A percentile compares a stretch with the other conserved stretches of the same genome.
phyloP scores from a whole-genome alignment of 2,797 vertebrate genomes.

The Enteromius anoplus region DNA sequence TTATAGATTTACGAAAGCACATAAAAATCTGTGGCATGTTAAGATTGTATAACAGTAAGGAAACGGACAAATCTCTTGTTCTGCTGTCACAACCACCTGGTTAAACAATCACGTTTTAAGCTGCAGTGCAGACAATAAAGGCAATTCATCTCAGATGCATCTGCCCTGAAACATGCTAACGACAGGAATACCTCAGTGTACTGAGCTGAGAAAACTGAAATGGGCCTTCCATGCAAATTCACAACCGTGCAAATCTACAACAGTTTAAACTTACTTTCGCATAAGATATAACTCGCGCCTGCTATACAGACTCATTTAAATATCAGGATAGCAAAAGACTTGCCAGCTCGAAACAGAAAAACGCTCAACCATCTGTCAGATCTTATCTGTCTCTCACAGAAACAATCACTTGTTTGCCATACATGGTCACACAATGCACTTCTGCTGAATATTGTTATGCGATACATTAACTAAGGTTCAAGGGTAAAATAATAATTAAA shows the following conservation, averaged over 20 bases:
- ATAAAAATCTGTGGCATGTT: neutral
- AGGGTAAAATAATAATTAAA: too few species aligned
- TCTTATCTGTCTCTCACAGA: conserved; percentile 2
- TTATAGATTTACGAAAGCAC: neutral
- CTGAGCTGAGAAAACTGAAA: neutral
- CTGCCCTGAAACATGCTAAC: conserved; percentile 12
- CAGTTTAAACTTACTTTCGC: neutral
- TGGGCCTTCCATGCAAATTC: neutral
- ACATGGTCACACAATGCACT: neutral
- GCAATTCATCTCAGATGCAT: neutral
- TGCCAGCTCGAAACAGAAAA: neutral
- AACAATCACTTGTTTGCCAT: neutral
- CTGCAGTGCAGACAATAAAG: neutral
- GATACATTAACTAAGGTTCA: neutral
- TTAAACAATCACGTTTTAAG: neutral
- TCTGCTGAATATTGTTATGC: neutral
- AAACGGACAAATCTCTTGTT: neutral
- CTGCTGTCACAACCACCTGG: conserved; percentile 21
- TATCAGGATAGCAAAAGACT: neutral
- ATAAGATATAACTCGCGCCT: neutral
- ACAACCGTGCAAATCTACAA: neutral
- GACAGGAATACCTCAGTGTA: neutral
- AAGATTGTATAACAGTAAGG: neutral
- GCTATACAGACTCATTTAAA: neutral
- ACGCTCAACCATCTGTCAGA: neutral